Evolutionary conservation across 2,888 invertebrate species (phyloP).

Genomic region (Protophormia terraenovae): DNA sequence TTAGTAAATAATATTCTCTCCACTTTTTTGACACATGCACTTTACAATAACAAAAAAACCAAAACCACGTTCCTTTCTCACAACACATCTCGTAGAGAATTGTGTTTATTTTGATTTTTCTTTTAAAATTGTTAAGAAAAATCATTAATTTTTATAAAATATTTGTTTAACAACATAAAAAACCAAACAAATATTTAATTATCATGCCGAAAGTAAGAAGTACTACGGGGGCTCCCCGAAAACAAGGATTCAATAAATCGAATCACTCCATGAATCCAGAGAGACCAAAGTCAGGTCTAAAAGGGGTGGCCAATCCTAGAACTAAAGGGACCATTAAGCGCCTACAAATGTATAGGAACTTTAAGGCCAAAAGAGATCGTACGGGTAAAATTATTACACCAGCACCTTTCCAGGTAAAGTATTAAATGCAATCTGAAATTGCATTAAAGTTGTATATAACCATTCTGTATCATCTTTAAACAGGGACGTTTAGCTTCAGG

Average conservation of each 20-base stretch:
- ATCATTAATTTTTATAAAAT: background rate
- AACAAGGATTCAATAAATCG: constrained; percentile 92
- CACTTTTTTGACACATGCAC: constrained; percentile 15
- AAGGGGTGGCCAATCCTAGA: constrained; percentile 92
- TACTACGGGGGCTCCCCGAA: constrained; percentile 88
- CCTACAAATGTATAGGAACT: constrained; percentile 98
- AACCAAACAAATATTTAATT: too few relatives aligned
- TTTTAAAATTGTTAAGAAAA: background rate
- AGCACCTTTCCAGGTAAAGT: constrained; percentile 92
- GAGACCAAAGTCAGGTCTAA: constrained; percentile 88
- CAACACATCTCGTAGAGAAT: background rate
- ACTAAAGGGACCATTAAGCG: constrained; percentile 97
- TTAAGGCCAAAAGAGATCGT: constrained; percentile 95
- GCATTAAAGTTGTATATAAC: background rate
- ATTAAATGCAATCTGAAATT: background rate
- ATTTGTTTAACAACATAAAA: background rate
- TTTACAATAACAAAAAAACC: background rate
- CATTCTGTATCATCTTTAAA: background rate
- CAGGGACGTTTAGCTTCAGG: constrained; percentile 92
- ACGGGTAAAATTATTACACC: constrained; percentile 94
- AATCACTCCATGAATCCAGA: constrained; percentile 98
- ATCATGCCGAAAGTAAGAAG: constrained; percentile 91
- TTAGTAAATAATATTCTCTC: background rate
- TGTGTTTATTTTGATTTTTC: constrained; percentile 23
- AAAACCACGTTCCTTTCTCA: constrained; percentile 56